Evolutionary conservation across 92 coral and sea anemone species (phyloP).

Genomic region (Actinernus sp.): DNA sequence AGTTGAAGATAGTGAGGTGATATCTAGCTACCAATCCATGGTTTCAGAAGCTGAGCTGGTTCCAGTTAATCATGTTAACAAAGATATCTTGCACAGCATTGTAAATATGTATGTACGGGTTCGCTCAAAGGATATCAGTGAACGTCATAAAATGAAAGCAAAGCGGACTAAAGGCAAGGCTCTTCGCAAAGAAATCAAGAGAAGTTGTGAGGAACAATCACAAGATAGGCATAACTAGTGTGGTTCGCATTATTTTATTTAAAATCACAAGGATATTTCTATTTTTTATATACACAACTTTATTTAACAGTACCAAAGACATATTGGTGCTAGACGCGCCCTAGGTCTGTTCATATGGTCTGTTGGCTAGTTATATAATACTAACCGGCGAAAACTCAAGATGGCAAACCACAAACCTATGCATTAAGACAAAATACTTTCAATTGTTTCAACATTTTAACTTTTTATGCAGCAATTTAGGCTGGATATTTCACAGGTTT

Average conservation of each 20-base stretch:
- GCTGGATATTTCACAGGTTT: too few relatives aligned
- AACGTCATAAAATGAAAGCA: background rate
- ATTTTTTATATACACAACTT: too few relatives aligned
- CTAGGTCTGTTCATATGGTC: too few relatives aligned
- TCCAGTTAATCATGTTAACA: background rate
- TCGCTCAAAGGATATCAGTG: background rate
- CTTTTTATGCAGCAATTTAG: too few relatives aligned
- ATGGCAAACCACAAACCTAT: too few relatives aligned
- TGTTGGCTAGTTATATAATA: too few relatives aligned
- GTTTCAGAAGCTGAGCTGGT: constrained; percentile 10
- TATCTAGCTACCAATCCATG: constrained; percentile 9
- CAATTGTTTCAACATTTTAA: too few relatives aligned
- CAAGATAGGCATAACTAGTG: background rate
- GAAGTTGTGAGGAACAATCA: constrained; percentile 3
- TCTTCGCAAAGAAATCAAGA: constrained; percentile 5
- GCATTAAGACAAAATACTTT: too few relatives aligned
- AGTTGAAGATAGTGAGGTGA: constrained; percentile 24
- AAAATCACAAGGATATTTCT: background rate
- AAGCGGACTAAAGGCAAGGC: background rate
- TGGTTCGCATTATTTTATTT: background rate
- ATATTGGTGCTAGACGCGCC: too few relatives aligned
- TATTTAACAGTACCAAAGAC: too few relatives aligned
- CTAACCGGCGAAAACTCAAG: too few relatives aligned
- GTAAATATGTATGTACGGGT: background rate
- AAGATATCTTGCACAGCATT: constrained; percentile 1